phyloP scores from a whole-genome alignment of 2,888 invertebrate genomes.

The Limenitis camilla region DNA sequence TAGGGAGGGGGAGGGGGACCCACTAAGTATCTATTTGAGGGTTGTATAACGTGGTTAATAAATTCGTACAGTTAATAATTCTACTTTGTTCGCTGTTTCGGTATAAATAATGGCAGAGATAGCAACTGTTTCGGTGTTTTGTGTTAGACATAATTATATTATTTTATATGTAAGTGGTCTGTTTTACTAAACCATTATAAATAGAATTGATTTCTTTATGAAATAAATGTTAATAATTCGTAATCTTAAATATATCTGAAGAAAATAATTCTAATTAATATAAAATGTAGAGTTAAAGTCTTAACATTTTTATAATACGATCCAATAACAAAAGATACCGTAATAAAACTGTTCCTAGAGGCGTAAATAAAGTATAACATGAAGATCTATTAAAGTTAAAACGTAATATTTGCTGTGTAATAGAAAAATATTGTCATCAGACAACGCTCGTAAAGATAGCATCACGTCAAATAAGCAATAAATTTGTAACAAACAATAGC shows the following conservation, averaged over 20 bases:
- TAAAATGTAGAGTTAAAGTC: too few relatives aligned
- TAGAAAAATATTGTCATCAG: conserved; percentile 10
- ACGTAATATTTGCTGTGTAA: not conserved
- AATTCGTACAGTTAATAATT: conserved; percentile 64
- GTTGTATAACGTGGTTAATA: conserved; percentile 62
- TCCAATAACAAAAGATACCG: too few relatives aligned
- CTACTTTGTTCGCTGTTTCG: conserved; percentile 38
- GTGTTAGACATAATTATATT: not conserved
- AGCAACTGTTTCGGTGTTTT: conserved; percentile 12
- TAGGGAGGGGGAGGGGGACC: conserved; percentile 32
- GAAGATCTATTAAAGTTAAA: not conserved
- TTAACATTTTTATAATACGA: too few relatives aligned
- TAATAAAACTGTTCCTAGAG: too few relatives aligned
- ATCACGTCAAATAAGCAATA: conserved; percentile 35
- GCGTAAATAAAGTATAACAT: too few relatives aligned
- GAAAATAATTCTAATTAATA: too few relatives aligned
- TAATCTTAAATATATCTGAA: too few relatives aligned
- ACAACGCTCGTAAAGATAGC: conserved; percentile 51
- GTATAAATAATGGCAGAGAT: conserved; percentile 28
- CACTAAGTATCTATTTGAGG: conserved; percentile 72
- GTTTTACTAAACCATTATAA: not conserved
- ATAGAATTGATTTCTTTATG: not conserved
- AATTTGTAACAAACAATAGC: conserved; percentile 18
- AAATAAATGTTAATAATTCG: too few relatives aligned
- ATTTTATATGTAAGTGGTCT: not conserved